Base-by-base conservation (phyloP, 2,113 vertebrate genomes). In the Fukomys damarensis region DNA sequence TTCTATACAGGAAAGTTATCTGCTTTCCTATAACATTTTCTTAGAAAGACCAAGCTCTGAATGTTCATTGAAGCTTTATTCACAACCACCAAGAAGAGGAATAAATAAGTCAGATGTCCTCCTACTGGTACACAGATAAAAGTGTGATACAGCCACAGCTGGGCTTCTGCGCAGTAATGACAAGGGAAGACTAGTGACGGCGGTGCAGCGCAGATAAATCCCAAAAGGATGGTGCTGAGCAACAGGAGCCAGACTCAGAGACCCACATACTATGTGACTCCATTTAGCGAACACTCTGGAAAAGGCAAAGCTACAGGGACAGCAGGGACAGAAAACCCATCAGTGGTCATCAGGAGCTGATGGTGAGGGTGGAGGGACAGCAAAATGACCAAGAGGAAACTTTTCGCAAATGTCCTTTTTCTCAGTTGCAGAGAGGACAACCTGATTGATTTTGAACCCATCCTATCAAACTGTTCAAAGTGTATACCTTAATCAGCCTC, bases 1-100 rank as follows among this genome's bases (percentile, higher is more conserved):
- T 96, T 70, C 66, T 41, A 81, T 43, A 63, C 66, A 68, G 20
- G 58, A 87, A 95, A 88, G 49, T 85, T 81, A 94, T 58, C 87
- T 68, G 82, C 35, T 97, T 96, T 92, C 76, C 95, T 98, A 96
- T 94, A 95, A 91, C 90, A 93, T 98, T 98, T 93, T 58, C 97
- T 98, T 96, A 97, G 95, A 96, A 93, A n/a, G 9, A 84, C 63
- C 79, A 79, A 82, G 59, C 30, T 90, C 13, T 68, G 22, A 87
- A 86, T 35, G 7, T 56, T 49, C 63, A 70, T 2, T 95, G 32
- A 10, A 54, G 4, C 24, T 89, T 91, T 95, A 79, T 61, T 93
- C 30, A 61, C 30, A 63, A 63, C 49, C 12, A 90, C 38, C 26
- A 96, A 77, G 77, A 96, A 74, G 28, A 54, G 35, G n/a, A 83